Conservation (phyloP, 2,113 vertebrate species). For the Falco punctatus region DNA sequence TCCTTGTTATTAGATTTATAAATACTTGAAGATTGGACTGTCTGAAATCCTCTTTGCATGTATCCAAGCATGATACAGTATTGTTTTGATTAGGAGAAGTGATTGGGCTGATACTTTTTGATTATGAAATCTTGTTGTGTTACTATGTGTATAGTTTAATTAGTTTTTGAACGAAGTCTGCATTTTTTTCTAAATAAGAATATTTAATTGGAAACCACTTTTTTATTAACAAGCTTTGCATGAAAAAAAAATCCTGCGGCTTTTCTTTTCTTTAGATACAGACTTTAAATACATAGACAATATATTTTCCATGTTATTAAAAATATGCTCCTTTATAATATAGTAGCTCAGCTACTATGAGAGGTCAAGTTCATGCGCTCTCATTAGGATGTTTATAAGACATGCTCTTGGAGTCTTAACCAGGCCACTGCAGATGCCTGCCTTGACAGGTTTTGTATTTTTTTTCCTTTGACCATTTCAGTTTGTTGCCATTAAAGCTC, state of each 20-base stretch:
- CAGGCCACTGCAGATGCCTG: not conserved
- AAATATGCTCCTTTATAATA: not conserved
- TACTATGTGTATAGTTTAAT: not conserved
- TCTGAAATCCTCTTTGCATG: not conserved
- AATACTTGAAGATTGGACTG: not conserved
- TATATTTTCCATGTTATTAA: not conserved
- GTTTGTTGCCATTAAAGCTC: not conserved
- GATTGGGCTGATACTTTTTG: not conserved
- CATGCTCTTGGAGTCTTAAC: not conserved
- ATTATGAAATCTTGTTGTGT: not conserved
- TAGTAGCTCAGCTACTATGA: not conserved
- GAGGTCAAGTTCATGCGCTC: not conserved
- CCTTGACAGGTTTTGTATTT: not conserved
- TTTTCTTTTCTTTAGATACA: not conserved
- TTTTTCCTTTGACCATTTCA: not conserved
- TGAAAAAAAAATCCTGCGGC: not conserved
- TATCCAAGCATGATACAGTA: not conserved
- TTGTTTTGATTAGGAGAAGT: constrained; percentile 13
- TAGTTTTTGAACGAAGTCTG: rapidly evolving
- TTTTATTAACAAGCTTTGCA: not conserved
- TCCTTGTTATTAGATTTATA: not conserved
- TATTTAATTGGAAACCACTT: not conserved
- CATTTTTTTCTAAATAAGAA: not conserved
- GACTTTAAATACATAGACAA: not conserved
- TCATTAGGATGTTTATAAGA: not conserved